These are phyloP conservation scores for Drosophila merina DNA, from an alignment of 2,888 invertebrate species.

Conservation along the genomic window DNA sequence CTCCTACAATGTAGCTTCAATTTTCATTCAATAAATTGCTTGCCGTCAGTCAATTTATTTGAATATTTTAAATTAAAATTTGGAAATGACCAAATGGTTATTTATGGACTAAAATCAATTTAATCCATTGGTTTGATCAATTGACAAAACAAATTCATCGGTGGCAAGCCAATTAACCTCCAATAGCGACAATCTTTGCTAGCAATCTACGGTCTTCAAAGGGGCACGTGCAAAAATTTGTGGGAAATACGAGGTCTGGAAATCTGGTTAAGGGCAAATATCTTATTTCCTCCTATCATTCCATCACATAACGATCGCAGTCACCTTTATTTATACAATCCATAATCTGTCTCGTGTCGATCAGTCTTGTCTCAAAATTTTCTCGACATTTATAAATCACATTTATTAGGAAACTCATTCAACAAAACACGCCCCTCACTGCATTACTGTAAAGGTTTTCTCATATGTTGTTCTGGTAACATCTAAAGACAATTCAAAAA, in stretches of 20 bases:
- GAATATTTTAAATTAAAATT: conserved; percentile 39
- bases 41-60: conserved; percentile 1
- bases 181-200: conserved; percentile 26
- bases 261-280: conserved; percentile 1
- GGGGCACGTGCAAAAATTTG: conserved; percentile 36
- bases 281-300: background rate
- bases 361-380: conserved; percentile 16
- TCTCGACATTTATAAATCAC: conserved; percentile 1
- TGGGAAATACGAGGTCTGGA: background rate
- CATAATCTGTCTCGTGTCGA: background rate
- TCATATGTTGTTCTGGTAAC: background rate
- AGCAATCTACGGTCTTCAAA: conserved; percentile 13
- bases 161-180: conserved; percentile 57
- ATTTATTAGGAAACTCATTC: background rate
- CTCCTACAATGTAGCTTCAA: conserved; percentile 25
- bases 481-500: background rate
- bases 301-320: background rate
- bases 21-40: conserved; percentile 34
- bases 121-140: conserved; percentile 26
- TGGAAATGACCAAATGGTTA: conserved; percentile 24
- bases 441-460: background rate
- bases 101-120: conserved; percentile 32
- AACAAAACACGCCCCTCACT: background rate
- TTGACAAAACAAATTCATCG: conserved; percentile 33
- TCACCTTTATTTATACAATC: background rate